Percentiles rank a stretch among this genome's conserved stretches.
These are phyloP conservation scores for Naso thynnoides DNA, from an alignment of 2,797 vertebrate genomes.

Conservation along the genomic window DNA sequence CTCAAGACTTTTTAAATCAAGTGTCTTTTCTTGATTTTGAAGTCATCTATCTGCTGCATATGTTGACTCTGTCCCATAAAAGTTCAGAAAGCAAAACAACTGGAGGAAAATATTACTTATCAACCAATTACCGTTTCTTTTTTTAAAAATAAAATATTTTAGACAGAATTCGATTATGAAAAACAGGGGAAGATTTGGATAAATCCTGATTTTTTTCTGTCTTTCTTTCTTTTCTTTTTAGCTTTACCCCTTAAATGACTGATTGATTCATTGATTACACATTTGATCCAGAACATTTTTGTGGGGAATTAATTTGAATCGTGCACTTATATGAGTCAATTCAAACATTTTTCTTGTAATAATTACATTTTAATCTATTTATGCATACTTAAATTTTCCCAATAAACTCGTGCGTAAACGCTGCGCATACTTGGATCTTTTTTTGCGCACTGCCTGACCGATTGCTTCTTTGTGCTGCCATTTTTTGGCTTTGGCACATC, in stretches of 20 bases:
- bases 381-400: background rate
- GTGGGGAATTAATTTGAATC: background rate
- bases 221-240: no score
- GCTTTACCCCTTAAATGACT: no score
- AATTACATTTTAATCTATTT: background rate
- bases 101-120: background rate
- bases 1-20: background rate
- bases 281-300: background rate
- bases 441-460: background rate
- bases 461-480: background rate
- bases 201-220: no score
- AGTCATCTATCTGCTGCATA: background rate
- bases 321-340: background rate
- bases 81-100: background rate
- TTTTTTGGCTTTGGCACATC: background rate
- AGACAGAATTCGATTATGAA: background rate
- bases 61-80: background rate
- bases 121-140: no score
- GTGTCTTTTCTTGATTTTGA: conserved; percentile 13
- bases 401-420: conserved; percentile 49
- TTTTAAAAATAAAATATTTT: background rate
- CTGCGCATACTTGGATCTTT: conserved; percentile 13
- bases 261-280: no score
- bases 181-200: no score
- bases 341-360: background rate